Base-by-base conservation (phyloP, 2,113 vertebrate species). In the Sceloporus undulatus region DNA sequence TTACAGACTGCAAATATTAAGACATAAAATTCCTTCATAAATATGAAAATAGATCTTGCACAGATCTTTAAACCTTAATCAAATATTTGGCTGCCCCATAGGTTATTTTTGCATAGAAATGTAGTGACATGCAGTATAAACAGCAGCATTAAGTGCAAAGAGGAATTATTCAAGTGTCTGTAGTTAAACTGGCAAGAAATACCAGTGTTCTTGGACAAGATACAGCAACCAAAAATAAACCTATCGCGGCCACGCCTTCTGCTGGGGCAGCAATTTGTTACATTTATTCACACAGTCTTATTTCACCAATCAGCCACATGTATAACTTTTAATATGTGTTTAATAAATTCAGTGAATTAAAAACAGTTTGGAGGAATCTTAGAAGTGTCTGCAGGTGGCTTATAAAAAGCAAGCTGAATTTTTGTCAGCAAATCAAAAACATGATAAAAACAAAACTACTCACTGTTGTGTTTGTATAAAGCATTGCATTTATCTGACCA, bases 61-160 rank as follows among this genome's bases (percentile, higher is more conserved):
- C 96, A 96, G 93, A 84, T 95, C 95, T 96, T 96, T 97, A 98
- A 96, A 96, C 92, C 71, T 96, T 95, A 95, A 93, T 95, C 95
- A 97, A 98, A 96, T 94, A 95, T 96, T 96, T 96, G 94, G 94
- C 95, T 95, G 94, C 96, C 96, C 95, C 85, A 93, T 94, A 94
- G 85, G 92, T 95, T 93, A 94, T 85, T 93, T 94, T 98, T 99
- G 98, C 98, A 99, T 99, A 99, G 98, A 98, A 98, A 97, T 98
- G 97, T 98, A 97, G 97, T 98, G 97, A 97, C 92, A 96, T 95
- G 92, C 96, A 96, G 95, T 96, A 95, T 96, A 96, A 96, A 96
- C 94, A 88, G 89, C 11, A 95, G 94, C 92, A 94, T 94, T 96
- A 96, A 97, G 97, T 97, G 97, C 97, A 97, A 98, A 98, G 93